These are phyloP conservation scores for Leptothorax acervorum DNA, from an alignment of 2,888 invertebrate genomes.

Conservation along the genomic window DNA sequence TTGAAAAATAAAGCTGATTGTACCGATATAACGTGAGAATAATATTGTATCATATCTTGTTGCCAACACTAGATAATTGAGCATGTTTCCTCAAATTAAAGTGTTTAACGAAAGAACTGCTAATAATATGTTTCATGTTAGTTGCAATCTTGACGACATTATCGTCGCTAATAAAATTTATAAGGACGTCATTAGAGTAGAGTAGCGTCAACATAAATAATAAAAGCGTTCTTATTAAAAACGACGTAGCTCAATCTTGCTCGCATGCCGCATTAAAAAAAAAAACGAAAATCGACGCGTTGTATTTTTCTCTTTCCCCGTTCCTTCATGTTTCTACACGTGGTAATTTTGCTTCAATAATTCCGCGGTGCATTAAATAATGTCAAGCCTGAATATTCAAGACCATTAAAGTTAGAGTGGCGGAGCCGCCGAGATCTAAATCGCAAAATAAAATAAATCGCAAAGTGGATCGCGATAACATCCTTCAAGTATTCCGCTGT, in stretches of 20 bases:
- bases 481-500: not conserved
- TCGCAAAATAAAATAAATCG: constrained; percentile 18
- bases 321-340: not conserved
- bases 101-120: not conserved
- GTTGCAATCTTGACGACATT: not conserved
- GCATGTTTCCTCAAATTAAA: not conserved
- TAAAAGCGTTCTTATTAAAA: constrained; percentile 1
- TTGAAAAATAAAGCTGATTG: not conserved
- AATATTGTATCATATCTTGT: not conserved
- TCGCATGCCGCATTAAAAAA: not conserved
- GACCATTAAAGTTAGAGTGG: not conserved
- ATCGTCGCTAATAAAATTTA: not conserved
- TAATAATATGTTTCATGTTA: constrained; percentile 7
- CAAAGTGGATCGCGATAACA: constrained; percentile 2
- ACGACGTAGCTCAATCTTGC: not conserved
- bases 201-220: not conserved
- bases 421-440: constrained; percentile 2
- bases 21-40: not conserved
- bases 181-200: not conserved
- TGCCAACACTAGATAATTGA: not conserved
- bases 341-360: not conserved
- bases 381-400: not conserved
- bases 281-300: not conserved
- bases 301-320: not conserved
- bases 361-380: constrained; percentile 14